A percentile compares a stretch with the other conserved stretches of the same genome.
Conservation (phyloP, 2,113 vertebrate genomes). For the Damaliscus lunatus region DNA sequence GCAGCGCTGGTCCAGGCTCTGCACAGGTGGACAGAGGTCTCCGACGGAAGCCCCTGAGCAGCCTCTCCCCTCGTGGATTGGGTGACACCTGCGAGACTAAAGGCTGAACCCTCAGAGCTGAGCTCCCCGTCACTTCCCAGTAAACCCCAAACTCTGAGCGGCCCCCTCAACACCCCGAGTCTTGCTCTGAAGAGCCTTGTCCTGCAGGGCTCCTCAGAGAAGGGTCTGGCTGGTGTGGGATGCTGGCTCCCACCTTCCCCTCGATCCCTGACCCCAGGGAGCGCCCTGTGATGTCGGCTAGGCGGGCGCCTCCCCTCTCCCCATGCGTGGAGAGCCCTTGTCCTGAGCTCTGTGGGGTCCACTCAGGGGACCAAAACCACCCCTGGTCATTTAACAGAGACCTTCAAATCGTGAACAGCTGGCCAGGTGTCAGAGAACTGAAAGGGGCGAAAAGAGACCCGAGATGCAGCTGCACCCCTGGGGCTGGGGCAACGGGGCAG, state of each 20-base stretch:
- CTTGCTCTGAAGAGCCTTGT: accelerated
- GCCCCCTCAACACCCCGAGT: accelerated
- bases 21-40: too few relatives aligned
- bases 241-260: not conserved
- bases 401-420: not conserved
- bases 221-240: accelerated
- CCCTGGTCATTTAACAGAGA: accelerated
- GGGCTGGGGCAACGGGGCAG: not conserved
- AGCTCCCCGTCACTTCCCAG: accelerated
- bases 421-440: not conserved
- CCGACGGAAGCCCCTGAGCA: not conserved
- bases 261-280: accelerated
- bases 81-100: accelerated
- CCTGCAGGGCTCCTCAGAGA: not conserved
- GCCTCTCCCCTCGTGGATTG: accelerated
- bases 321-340: too few relatives aligned
- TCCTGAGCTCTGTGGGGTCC: not conserved
- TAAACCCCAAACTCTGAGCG: accelerated
- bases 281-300: accelerated
- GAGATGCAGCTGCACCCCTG: accelerated
- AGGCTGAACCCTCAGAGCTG: not conserved
- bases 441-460: not conserved
- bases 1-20: not conserved
- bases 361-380: not conserved
- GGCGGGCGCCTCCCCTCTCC: accelerated